Evolutionary conservation across 35 echinoderm and acorn worm species (phyloP).

Genomic region (Ophioderma brevispina): DNA sequence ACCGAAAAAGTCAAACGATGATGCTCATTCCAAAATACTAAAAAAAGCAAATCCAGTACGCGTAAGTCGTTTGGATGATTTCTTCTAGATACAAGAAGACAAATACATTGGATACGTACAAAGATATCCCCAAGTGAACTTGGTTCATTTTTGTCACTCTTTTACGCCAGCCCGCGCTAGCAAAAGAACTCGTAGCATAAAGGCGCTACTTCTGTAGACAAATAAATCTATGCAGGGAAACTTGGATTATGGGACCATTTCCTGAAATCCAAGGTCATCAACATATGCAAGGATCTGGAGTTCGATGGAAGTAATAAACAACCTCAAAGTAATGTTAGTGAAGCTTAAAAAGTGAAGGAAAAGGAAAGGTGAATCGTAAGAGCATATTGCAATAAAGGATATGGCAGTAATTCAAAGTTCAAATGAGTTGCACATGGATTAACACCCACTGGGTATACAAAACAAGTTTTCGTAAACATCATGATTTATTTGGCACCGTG

Average conservation of each 20-base stretch:
- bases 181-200: no score
- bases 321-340: conserved; percentile 31
- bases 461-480: conserved; percentile 54
- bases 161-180: no score
- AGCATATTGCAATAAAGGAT: background rate
- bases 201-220: no score
- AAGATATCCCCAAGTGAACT: background rate
- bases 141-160: no score
- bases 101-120: background rate
- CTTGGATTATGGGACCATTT: conserved; percentile 51
- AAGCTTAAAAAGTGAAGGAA: conserved; percentile 19
- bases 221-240: conserved; percentile 63
- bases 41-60: conserved; percentile 48
- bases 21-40: conserved; percentile 18
- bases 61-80: background rate
- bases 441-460: conserved; percentile 38
- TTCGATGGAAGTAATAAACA: conserved; percentile 26
- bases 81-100: background rate
- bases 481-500: conserved; percentile 2
- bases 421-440: no score
- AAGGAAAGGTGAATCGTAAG: background rate
- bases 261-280: background rate
- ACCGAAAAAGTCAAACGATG: background rate
- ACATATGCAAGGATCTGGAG: no score
- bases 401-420: conserved; percentile 16